Base-by-base conservation (phyloP, 2,797 vertebrate genomes). In the Pteronotus mesoamericanus region DNA sequence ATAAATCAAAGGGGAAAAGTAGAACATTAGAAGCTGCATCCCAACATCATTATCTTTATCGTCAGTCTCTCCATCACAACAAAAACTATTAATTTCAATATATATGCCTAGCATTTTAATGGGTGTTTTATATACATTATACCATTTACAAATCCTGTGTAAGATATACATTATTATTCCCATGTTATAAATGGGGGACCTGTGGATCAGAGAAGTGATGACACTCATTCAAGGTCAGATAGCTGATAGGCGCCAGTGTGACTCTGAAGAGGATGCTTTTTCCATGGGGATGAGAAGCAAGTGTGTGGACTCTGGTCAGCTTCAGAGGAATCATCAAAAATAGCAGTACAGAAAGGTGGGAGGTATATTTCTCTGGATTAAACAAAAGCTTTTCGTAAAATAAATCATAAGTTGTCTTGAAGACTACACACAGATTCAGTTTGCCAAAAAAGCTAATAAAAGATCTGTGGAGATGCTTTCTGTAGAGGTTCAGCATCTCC, bases 141-240 rank as follows among this genome's bases (percentile, higher is more conserved):
- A n/a, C 42, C 14, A 21, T 32, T 78, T 74, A 37, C 34, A 83
- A 39, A 19, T 51, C 59, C 39, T 87, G 26, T 84, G 39, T 84
- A 48, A 51, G 29, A 34, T 16, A 22, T 14, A 80, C 12, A 42
- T 37, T 42, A 37, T 37, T 68, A 64, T 91, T 68, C 39, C 46
- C 53, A 37, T 32, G 6, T 42, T 57, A 82, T 37, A 94, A 21
- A 34, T 29, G 16, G 85, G 79, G 68, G 92, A 34, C 11, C 37
- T 83, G 34, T 39, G 89, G 74, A 22, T 94, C 75, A 77, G 89
- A 86, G 59, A 89, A 46, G 44, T 89, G 64, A 94, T 82, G 37
- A 18, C 55, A 61, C 66, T 95, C 24, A 26, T 72, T 77, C 15
- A 39, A 75, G 39, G 44, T 64, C 86, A 75, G 61, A n/a, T 26